Percentiles rank a stretch among this genome's conserved stretches.
phyloP scores from a whole-genome alignment of 1,140 invertebrate genomes.

The Drosophila melanogaster region DNA sequence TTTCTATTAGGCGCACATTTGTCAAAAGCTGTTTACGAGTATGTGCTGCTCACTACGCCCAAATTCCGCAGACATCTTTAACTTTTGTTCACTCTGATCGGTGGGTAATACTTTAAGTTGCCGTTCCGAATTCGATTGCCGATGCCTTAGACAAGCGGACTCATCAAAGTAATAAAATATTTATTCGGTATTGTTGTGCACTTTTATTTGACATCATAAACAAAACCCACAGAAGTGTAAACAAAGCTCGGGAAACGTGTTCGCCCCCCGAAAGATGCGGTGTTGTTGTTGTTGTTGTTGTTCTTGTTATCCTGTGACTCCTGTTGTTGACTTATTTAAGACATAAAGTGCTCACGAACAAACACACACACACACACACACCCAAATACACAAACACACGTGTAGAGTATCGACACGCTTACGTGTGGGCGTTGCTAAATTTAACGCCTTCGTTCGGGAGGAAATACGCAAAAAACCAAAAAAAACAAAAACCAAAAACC shows the following conservation, averaged over 20 bases:
- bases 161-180: conserved; percentile 80
- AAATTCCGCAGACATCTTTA: conserved; percentile 58
- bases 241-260: conserved; percentile 66
- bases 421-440: conserved; percentile 77
- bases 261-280: neutral
- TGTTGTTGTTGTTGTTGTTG: conserved; percentile 9
- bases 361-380: conserved; percentile 14
- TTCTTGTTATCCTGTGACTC: conserved; percentile 25
- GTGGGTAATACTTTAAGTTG: conserved; percentile 42
- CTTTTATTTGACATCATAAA: conserved; percentile 83
- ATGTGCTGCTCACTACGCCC: conserved; percentile 42
- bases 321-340: conserved; percentile 83
- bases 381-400: conserved; percentile 17
- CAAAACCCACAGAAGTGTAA: conserved; percentile 83
- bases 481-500: neutral
- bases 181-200: conserved; percentile 82
- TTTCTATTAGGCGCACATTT: conserved; percentile 82
- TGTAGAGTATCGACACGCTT: conserved; percentile 68
- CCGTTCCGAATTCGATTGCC: conserved; percentile 15
- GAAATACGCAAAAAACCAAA: conserved; percentile 39
- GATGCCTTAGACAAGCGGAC: conserved; percentile 50
- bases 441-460: conserved; percentile 72
- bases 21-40: conserved; percentile 78
- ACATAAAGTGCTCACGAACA: conserved; percentile 75
- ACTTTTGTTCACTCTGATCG: neutral